These are phyloP conservation scores for Bombus terrestris DNA, from an alignment of 1,140 invertebrate species.

Conservation along the genomic window DNA sequence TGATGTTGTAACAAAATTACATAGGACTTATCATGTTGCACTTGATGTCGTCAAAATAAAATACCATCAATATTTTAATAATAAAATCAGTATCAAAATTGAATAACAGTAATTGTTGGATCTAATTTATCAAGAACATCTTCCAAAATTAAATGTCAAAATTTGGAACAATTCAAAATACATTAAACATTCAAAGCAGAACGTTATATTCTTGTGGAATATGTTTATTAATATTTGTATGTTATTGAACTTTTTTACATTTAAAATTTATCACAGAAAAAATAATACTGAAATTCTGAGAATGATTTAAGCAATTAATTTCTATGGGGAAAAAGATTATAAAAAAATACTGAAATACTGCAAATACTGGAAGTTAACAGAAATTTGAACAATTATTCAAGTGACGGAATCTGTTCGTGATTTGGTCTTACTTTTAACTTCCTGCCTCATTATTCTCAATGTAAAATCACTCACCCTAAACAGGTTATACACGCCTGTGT, in stretches of 20 bases:
- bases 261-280: not conserved
- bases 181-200: too few species aligned
- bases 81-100: not conserved
- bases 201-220: too few species aligned
- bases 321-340: too few species aligned
- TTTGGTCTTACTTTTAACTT: slow-evolving; percentile 50
- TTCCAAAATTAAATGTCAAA: not conserved
- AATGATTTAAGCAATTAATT: too few species aligned
- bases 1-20: not conserved
- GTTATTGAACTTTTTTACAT: too few species aligned
- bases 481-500: slow-evolving; percentile 47
- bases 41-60: not conserved
- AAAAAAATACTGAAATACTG: too few species aligned
- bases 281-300: not conserved
- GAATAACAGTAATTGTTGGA: too few species aligned
- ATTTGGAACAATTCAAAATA: not conserved
- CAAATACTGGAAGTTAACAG: not conserved
- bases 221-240: too few species aligned
- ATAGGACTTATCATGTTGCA: not conserved
- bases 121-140: too few species aligned
- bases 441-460: slow-evolving; percentile 58
- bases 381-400: too few species aligned
- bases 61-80: not conserved
- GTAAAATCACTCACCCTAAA: slow-evolving; percentile 64
- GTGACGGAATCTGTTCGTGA: not conserved